Conservation (phyloP, 1,140 invertebrate species). For the Cryptotermes secundus region DNA sequence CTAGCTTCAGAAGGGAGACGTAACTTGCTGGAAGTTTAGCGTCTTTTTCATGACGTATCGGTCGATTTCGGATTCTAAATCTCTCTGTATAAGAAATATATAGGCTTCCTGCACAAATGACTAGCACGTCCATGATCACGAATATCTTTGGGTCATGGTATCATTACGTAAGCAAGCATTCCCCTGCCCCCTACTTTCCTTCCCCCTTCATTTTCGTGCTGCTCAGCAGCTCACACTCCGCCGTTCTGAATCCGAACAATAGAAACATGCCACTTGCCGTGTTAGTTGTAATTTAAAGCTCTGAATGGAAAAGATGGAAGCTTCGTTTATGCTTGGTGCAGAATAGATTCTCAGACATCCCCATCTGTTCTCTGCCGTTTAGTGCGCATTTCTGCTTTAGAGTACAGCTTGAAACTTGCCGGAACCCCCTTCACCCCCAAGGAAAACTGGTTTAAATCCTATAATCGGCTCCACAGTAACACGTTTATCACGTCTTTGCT, state of each 20-base stretch:
- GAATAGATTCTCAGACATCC: neutral
- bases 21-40: neutral
- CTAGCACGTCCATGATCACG: neutral
- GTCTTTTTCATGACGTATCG: neutral
- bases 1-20: neutral
- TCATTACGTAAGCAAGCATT: neutral
- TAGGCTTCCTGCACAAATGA: neutral
- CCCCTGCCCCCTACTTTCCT: neutral
- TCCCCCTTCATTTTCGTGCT: neutral
- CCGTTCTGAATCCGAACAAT: neutral
- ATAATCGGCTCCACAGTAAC: too few species aligned
- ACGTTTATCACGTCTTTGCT: too few species aligned
- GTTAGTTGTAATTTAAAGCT: neutral
- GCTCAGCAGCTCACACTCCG: neutral
- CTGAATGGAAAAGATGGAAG: neutral
- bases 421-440: too few species aligned
- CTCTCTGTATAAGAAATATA: neutral
- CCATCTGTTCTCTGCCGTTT: neutral
- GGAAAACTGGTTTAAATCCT: too few species aligned
- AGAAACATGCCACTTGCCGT: conserved; percentile 1
- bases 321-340: neutral
- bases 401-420: neutral
- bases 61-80: neutral
- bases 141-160: neutral
- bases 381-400: neutral